A percentile compares a stretch with the other conserved stretches of the same genome.
Evolutionary conservation across 2,888 invertebrate genomes (phyloP).

Genomic region (Dichetophora obliterata): DNA sequence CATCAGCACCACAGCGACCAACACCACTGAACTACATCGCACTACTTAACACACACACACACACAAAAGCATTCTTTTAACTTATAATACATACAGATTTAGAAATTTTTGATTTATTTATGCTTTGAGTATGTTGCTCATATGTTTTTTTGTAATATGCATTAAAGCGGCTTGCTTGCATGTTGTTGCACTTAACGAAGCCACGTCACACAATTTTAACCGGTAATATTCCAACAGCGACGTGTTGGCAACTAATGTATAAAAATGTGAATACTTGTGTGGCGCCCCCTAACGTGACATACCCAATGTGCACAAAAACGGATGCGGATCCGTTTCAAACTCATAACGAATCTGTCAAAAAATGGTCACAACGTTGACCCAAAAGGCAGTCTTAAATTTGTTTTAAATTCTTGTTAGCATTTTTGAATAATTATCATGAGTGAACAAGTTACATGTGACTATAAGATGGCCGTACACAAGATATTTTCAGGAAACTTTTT

Average conservation of each 20-base stretch:
- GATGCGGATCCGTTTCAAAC: no score
- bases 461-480: no score
- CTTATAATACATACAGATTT: constrained; percentile 62
- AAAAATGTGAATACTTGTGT: not conserved
- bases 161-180: constrained; percentile 2
- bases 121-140: constrained; percentile 40
- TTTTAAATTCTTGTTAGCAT: no score
- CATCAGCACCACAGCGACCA: not conserved
- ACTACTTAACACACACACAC: not conserved
- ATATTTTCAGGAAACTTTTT: no score
- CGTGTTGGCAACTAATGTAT: not conserved
- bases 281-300: not conserved
- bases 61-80: constrained; percentile 52
- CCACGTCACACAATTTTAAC: not conserved
- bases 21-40: not conserved
- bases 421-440: no score
- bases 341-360: no score
- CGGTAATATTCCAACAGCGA: not conserved
- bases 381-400: no score
- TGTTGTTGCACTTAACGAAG: constrained; percentile 27
- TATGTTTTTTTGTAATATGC: not conserved
- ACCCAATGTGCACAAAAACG: no score
- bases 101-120: constrained; percentile 65
- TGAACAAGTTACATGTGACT: no score
- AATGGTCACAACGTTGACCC: no score